phyloP scores from a whole-genome alignment of 2,888 invertebrate species.

The Zonitis immaculata region DNA sequence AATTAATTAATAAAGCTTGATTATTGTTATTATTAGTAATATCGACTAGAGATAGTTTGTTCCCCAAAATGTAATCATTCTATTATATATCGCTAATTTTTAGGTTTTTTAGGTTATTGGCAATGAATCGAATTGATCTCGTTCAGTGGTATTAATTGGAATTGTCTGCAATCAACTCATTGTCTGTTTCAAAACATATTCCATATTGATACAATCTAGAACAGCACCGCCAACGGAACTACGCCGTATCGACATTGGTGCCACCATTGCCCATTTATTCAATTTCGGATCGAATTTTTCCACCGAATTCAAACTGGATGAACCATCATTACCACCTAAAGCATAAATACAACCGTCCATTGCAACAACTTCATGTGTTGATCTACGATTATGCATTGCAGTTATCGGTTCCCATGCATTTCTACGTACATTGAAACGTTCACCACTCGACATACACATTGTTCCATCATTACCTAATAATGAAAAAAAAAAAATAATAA shows the following conservation, averaged over 20 bases:
- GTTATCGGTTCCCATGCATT: slow-evolving; percentile 66
- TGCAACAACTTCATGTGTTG: slow-evolving; percentile 64
- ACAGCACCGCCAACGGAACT: slow-evolving; percentile 65
- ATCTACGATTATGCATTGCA: slow-evolving; percentile 62
- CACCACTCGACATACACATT: slow-evolving; percentile 65
- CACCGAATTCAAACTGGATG: slow-evolving; percentile 63
- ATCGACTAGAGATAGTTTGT: too few species aligned
- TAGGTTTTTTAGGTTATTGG: too few species aligned
- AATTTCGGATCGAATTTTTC: slow-evolving; percentile 61
- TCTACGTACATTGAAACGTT: slow-evolving; percentile 58
- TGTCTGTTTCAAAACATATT: slow-evolving; percentile 39
- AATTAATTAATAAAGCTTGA: too few species aligned
- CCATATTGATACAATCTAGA: slow-evolving; percentile 59
- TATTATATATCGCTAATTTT: too few species aligned
- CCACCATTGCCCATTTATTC: slow-evolving; percentile 65
- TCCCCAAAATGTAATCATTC: too few species aligned
- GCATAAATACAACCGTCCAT: slow-evolving; percentile 61
- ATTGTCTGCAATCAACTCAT: slow-evolving; percentile 26
- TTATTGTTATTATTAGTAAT: too few species aligned
- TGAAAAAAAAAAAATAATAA: too few species aligned
- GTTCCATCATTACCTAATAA: slow-evolving; percentile 54
- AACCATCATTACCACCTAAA: slow-evolving; percentile 66
- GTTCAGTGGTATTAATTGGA: background rate
- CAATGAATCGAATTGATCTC: too few species aligned
- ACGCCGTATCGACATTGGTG: slow-evolving; percentile 60